A percentile compares a stretch with the other conserved stretches of the same genome.
phyloP scores from a whole-genome alignment of 1,140 invertebrate genomes.

The Meloidogyne chitwoodi region DNA sequence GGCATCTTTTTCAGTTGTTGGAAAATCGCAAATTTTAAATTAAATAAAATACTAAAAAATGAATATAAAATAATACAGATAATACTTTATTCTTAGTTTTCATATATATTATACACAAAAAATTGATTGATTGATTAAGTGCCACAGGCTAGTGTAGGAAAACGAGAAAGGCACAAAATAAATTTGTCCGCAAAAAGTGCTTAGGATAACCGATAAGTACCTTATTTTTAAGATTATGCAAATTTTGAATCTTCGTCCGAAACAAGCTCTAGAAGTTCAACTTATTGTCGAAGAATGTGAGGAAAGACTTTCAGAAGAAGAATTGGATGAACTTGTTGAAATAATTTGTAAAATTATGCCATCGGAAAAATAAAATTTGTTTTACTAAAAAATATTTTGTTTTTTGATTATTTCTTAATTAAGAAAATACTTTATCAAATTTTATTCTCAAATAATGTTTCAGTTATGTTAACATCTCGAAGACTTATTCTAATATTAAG shows the following conservation, averaged over 20 bases:
- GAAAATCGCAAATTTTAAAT: too few species aligned
- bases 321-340: slow-evolving; percentile 29
- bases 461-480: not conserved
- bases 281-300: slow-evolving; percentile 36
- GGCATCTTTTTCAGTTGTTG: too few species aligned
- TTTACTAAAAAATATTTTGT: not conserved
- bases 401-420: not conserved
- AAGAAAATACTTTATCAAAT: not conserved
- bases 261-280: slow-evolving; percentile 30
- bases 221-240: slow-evolving; percentile 23
- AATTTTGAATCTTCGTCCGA: slow-evolving; percentile 28
- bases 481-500: not conserved
- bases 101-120: too few species aligned
- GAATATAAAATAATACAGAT: too few species aligned
- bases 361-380: not conserved
- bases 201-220: too few species aligned
- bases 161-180: too few species aligned
- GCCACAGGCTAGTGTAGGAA: too few species aligned
- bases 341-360: slow-evolving; percentile 20
- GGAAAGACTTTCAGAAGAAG: slow-evolving; percentile 29
- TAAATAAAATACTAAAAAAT: too few species aligned
- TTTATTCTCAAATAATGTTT: not conserved
- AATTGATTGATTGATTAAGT: too few species aligned
- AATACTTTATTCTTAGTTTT: too few species aligned
- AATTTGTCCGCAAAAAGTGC: too few species aligned